phyloP scores from a whole-genome alignment of 2,888 invertebrate genomes.

The Mythimna loreyi region DNA sequence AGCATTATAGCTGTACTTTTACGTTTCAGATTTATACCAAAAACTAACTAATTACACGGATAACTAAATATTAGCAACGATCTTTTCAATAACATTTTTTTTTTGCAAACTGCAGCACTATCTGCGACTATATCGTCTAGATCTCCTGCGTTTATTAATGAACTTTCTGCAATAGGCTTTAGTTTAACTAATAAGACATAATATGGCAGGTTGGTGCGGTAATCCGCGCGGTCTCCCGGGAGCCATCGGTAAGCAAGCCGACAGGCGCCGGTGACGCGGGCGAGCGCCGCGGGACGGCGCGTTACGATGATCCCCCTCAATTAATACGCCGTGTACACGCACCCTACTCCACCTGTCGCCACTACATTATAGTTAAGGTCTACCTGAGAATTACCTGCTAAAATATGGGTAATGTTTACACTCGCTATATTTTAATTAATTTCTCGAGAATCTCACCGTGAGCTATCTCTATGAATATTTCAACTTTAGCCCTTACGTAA shows the following conservation, averaged over 20 bases:
- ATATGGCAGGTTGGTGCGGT: slow-evolving; percentile 17
- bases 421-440: slow-evolving; percentile 42
- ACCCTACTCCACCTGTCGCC: slow-evolving; percentile 47
- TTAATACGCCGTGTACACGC: slow-evolving; percentile 42
- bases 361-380: slow-evolving; percentile 40
- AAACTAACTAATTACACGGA: background rate
- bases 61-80: background rate
- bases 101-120: background rate
- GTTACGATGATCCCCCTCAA: slow-evolving; percentile 39
- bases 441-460: slow-evolving; percentile 6
- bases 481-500: background rate
- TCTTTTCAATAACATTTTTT: background rate
- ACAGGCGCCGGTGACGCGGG: slow-evolving; percentile 13
- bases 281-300: slow-evolving; percentile 14
- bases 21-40: background rate
- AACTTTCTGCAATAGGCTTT: slow-evolving; percentile 6
- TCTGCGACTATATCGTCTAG: background rate
- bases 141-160: background rate
- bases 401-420: slow-evolving; percentile 22
- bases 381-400: slow-evolving; percentile 32
- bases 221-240: slow-evolving; percentile 39
- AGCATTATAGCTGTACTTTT: background rate
- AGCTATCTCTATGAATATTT: slow-evolving; percentile 11
- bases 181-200: background rate
- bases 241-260: slow-evolving; percentile 40